Base-by-base conservation (phyloP, 2,888 invertebrate species). In the Xestoiulus laeticollis region DNA sequence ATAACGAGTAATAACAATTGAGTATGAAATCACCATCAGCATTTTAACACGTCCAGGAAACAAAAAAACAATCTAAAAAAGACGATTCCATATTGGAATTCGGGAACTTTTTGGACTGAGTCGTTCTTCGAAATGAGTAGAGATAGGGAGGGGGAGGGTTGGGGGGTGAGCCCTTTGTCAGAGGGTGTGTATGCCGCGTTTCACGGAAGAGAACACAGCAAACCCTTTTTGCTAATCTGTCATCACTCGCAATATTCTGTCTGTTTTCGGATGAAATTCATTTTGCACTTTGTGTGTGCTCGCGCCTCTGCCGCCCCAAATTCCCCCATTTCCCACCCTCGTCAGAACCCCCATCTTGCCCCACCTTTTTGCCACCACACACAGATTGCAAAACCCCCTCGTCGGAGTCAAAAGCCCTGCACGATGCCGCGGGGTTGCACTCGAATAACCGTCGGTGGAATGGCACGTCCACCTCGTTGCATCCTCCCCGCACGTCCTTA, bases 291-390 rank as follows among this genome's bases (percentile, higher is more conserved):
- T 53, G 53, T 53, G 53, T 19, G 16, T 19, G 68, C 68, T 22
- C 68, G 68, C 68, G 68, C 68, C 68, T 68, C 68, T 8, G 68
- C 68, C 68, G 68, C 68, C 22, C 68, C n/a, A 8, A 22, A 26
- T 68, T 68, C 12, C 16, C 68, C 68, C 68, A 38, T 26, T 59
- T n/a, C 19, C 68, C 22, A 68, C 68, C 68, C 68, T 68, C n/a
- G 68, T 68, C 59, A 3, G 5, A n/a, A 38, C 33, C n/a, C 19
- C 59, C 59, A n/a, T 59, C 68, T 68, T 68, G 68, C 68, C 68
- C 68, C 68, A 68, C 68, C 68, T 68, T 68, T 68, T 68, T 68
- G 68, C 68, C 68, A 68, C 68, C 68, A 68, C 68, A 68, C 68
- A 26, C 68, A 68, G 68, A 68, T 68, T 68, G 68, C 22, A 26